Evolutionary conservation across 1,140 invertebrate species (phyloP), one percentile per base, ranked within the genome.

Genomic region (Cydia pomonella): DNA sequence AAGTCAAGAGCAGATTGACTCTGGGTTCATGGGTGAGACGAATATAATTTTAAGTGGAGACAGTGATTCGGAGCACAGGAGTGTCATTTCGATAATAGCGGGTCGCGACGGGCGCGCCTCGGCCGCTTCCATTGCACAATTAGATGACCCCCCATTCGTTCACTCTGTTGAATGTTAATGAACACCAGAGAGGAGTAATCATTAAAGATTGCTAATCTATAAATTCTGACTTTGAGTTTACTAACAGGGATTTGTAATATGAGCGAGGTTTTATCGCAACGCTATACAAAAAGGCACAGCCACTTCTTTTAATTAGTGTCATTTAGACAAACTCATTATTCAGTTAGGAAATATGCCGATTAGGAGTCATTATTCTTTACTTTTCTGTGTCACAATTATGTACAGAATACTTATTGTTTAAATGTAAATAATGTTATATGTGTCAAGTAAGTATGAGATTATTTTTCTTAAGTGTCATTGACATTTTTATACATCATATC

Each of bases 31-130:
- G 64, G 88, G 91, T 38, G 91, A 92, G 76, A 91, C 90, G 4
- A 92, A 91, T 80, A 90, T 92, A 72, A 87, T 90, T 72, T 75
- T 91, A 64, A 93, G 91, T 79, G 90, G 91, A 47, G 91, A 93
- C 53, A 93, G 91, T 78, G 91, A 93, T 72, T 93, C 91, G 7
- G 91, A 93, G 76, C 91, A 93, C 73, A 84, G 87, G 75, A 93
- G 91, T 85, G 90, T 93, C 13, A 93, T 93, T 79, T 93, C 91
- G 7, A 93, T 93, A 74, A 79, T 89, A 21, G 83, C 90, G 6
- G 91, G 90, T 7, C 81, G 82, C 1, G 89, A 92, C 21, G 88
- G 91, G 4, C 76, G 89, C 50, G 82, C 85, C 0, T 92, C 91
- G 1, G 79, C 86, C 1, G 79, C 87, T 1, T 90, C 90, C 27